Evolutionary conservation across 2,797 vertebrate species (phyloP), one percentile per base, ranked within the genome.

Genomic region (Clarias fuscus): DNA sequence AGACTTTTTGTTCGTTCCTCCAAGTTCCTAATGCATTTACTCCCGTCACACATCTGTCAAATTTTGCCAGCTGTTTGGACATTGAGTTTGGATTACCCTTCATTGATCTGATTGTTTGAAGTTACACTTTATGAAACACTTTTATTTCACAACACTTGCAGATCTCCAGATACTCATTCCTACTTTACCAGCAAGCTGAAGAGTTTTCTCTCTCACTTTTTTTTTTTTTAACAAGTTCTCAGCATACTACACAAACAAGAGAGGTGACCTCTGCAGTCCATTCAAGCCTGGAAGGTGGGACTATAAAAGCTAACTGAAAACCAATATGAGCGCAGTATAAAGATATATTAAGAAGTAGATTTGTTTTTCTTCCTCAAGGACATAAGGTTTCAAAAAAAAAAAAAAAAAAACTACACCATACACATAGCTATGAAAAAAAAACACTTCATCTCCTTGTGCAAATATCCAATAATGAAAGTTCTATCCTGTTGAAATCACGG

Each of bases 391-490:
- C 37, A 43, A 56, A 15, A 30, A 24, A 30, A 82, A 48, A 37
- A 37, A 37, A 37, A 37, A 37, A 75, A 24, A 30, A 82, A 48
- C 62, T 43, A 43, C 37, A 72, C 68, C 70, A 72, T 4, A 75
- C 59, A n/a, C 58, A 79, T 30, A 77, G 24, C 27, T 79, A 33
- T 77, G 76, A 78, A 76, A 78, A 64, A 67, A 82, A 75, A 78
- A 67, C 76, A 87, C 22, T 27, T 83, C 30, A 85, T 87, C 65
- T 85, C 65, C 70, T 75, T 88, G 83, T 76, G 71, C 70, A 85
- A 88, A 85, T 85, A 82, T 77, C 22, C 53, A 77, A 33, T 85
- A 88, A 88, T 88, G 83, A 85, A 65, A 64, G 53, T 62, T 88
- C 82, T 67, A 82, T 88, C 78, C 86, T 82, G 77, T 76, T 72